Base-by-base conservation (phyloP, 2,113 vertebrate species). In the Callipepla californica region DNA sequence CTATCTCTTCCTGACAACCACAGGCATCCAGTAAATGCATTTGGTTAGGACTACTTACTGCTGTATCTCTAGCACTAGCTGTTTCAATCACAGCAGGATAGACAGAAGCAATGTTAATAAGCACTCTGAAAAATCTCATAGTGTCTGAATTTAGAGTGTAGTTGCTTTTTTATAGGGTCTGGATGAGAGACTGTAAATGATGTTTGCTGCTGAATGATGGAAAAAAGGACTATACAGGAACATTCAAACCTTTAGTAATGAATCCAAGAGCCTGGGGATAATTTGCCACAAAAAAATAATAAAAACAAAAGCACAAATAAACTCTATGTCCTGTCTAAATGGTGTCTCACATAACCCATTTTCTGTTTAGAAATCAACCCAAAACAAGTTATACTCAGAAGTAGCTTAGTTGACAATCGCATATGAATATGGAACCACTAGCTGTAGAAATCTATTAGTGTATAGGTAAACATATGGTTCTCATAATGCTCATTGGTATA, bases 81-180 rank as follows among this genome's bases (percentile, higher is more conserved):
- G 62, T 47, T 90, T 73, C 87, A 74, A 50, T 66, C 58, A 83
- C 34, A 88, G 22, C 30, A 75, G 38, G 25, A 32, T 75, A 72
- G 70, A 87, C 13, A 89, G 42, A 76, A 93, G 7, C 45, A 73
- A 16, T 42, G 36, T 19, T 77, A 89, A 79, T 66, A 92, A 76
- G 14, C 30, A 28, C n/a, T 48, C 40, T 38, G 21, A 50, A 92
- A 91, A 92, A 85, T 53, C 17, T 80, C 42, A 12, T 26, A 6
- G 1, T 72, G 11, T 47, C 72, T 92, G 59, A 82, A 82, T 59
- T 83, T 59, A 87, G 55, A 85, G 8, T 11, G 20, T 23, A 8
- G 11, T 78, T 53, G 17, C 32, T 11, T 9, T 61, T 92, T 90
- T 34, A 58, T 9, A 44, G 9, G 7, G 3, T 91, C 34, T 87